Base-by-base conservation (phyloP, 2,113 vertebrate genomes). In the Pituophis catenifer region DNA sequence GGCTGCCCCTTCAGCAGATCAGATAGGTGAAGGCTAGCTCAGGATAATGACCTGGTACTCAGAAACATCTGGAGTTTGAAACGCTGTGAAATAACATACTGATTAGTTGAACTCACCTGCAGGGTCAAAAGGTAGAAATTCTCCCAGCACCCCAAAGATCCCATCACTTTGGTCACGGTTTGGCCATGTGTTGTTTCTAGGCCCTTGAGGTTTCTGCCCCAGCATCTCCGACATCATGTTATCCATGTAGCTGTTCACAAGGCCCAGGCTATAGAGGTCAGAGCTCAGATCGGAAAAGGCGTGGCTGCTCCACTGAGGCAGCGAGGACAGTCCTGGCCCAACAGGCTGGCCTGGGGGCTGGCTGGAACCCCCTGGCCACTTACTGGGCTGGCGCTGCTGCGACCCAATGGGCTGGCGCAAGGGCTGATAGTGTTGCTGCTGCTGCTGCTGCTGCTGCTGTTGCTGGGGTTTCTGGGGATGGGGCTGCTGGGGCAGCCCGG, bases 171-270 rank as follows among this genome's bases (percentile, higher is more conserved):
- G 99, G 97, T 99, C 99, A 94, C 99, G 98, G 97, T 99, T 99
- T 91, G 99, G 99, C 99, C 99, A 99, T 0, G 99, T 99, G 96
- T 99, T 99, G 97, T 99, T 99, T 91, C 99, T 98, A 81, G 99
- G 99, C 95, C 99, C 99, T 96, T 99, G 99, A 0, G 98, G 98
- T 96, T 99, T 99, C 96, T 99, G 99, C 57, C 99, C 99, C 95
- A 99, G 97, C 98, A 99, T 98, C 96, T 99, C 99, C 0, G 99
- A 99, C 98, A 99, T 98, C 96, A 99, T 97, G 21, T 98, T 99
- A 98, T 99, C 99, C 99, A 99, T 99, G 96, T 99, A 99, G 96
- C 98, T 99, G 98, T 99, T 99, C 95, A 99, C 99, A 89, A 99
- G 98, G 88, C 99, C 99, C 97, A 99, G 97, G 94, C 99, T 99